Base-by-base conservation (phyloP, 2,888 invertebrate genomes). In the Napeogenes inachia region DNA sequence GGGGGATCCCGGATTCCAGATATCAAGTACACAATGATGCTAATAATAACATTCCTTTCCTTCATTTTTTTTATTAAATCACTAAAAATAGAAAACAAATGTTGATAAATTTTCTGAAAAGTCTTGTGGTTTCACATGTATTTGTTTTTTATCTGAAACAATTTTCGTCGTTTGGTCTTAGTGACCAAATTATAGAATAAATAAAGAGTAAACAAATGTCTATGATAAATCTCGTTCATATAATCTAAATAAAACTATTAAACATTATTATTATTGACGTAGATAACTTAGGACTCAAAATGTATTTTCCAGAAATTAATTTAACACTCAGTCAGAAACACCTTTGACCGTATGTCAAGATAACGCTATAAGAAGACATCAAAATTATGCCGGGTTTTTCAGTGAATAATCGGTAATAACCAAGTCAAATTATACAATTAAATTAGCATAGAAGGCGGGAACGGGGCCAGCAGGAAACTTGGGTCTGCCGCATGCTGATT, bases 391-490 rank as follows among this genome's bases (percentile, higher is more conserved):
- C 68, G 60, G 62, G 62, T 65, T 60, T 60, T 62, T 63, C 65
- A 62, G 60, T 61, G 54, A 56, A 59, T 62, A 33, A 35, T 58
- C 57, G 63, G 61, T 63, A 55, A 50, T 56, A 61, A 59, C 62
- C 59, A 62, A 63, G 65, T 68, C 71, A 66, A 67, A 68, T 79
- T 81, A 77, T 81, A 82, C 83, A 83, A 85, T 85, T 79, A 82
- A 83, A 86, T 87, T 85, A 84, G 80, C 85, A 86, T 85, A 85
- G 80, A 75, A 73, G 76, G 75, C 66, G 74, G 74, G 84, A 87
- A 81, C 85, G 80, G 83, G 85, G 86, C 81, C 84, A 85, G 81
- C 84, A 87, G 86, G 85, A 87, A 86, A 74, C 79, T 72, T 64
- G 70, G 73, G 76, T 68, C 74, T 73, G 71, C 73, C 75, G 85